Evolutionary conservation across 1,140 invertebrate species (phyloP).

Genomic region (Oreohelix idahoensis): DNA sequence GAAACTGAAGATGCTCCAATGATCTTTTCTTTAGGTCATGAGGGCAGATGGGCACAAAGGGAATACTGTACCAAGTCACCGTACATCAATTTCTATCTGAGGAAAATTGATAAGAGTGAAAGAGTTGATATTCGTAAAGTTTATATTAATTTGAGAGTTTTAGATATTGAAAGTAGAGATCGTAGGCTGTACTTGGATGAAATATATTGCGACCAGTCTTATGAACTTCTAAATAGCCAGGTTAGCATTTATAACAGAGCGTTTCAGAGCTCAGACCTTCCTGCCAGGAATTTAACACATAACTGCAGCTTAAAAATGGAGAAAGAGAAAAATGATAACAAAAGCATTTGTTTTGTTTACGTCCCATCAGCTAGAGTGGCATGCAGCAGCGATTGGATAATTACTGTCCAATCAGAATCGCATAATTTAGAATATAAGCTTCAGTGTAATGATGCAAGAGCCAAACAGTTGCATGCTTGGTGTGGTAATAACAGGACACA

Average conservation of each 20-base stretch:
- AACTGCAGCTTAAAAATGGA: neutral
- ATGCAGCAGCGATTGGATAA: neutral
- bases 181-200: slow-evolving; percentile 16
- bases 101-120: neutral
- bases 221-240: neutral
- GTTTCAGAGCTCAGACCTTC: neutral
- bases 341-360: slow-evolving; percentile 17
- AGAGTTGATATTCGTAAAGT: slow-evolving; percentile 14
- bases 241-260: slow-evolving; percentile 10
- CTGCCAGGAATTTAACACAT: neutral
- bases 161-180: slow-evolving; percentile 28
- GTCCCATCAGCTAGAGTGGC: neutral
- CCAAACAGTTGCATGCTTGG: slow-evolving; percentile 15
- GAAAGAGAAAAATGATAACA: neutral
- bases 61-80: slow-evolving; percentile 14
- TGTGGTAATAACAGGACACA: neutral
- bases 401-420: neutral
- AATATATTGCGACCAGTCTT: slow-evolving; percentile 3
- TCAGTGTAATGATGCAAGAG: neutral
- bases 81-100: neutral
- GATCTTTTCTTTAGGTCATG: neutral
- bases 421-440: neutral
- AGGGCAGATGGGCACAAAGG: neutral
- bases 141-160: slow-evolving; percentile 14
- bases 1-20: neutral